These are phyloP conservation scores for Mesitornis unicolor DNA, from an alignment of 2,113 vertebrate species.

Conservation along the genomic window DNA sequence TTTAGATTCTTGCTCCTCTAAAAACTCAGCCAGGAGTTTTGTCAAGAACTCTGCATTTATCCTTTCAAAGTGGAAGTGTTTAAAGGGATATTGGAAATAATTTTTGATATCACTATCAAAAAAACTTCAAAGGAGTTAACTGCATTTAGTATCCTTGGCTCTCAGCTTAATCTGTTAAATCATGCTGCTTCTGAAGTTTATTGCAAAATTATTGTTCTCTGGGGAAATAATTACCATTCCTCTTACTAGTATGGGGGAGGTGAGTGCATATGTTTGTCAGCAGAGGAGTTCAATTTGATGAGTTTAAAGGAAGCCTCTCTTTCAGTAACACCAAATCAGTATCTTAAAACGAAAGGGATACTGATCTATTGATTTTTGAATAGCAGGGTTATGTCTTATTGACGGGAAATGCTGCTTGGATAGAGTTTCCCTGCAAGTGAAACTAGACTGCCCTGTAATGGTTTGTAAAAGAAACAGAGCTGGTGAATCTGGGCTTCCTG, in stretches of 20 bases:
- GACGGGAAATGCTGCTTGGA: background rate
- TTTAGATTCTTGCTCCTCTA: background rate
- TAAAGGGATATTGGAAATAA: constrained; percentile 51
- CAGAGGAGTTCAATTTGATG: background rate
- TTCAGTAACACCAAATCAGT: background rate
- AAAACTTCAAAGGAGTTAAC: constrained; percentile 50
- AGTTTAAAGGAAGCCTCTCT: background rate
- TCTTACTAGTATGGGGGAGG: constrained; percentile 6
- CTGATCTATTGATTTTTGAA: background rate
- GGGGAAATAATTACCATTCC: constrained; percentile 68
- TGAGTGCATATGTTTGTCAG: constrained; percentile 41
- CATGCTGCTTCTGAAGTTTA: constrained; percentile 63
- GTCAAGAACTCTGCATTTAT: background rate
- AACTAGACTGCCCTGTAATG: background rate
- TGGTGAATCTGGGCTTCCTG: background rate
- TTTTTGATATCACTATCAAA: background rate
- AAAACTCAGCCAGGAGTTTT: background rate
- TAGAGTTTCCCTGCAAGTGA: background rate
- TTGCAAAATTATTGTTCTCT: constrained; percentile 66
- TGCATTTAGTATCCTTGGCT: constrained; percentile 51
- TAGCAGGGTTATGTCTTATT: background rate
- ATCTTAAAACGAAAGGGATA: background rate
- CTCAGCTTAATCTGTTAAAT: constrained; percentile 68
- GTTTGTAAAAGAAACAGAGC: background rate
- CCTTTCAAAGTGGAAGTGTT: background rate